Percentiles rank a stretch among this genome's conserved stretches.
Evolutionary conservation across 2,888 invertebrate species (phyloP).

Genomic region (Acleris cristana): DNA sequence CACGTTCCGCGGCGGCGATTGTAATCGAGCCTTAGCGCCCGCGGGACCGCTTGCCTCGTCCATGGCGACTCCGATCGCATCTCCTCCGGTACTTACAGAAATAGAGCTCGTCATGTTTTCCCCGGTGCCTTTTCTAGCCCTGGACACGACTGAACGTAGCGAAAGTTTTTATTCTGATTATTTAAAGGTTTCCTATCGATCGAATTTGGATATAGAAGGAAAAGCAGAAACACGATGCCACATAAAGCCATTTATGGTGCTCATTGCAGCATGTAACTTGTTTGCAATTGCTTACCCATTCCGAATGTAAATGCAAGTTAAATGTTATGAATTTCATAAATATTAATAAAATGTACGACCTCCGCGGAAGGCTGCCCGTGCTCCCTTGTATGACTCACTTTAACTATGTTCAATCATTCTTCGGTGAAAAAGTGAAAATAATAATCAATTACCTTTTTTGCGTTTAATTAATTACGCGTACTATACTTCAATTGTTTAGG

Average conservation of each 20-base stretch:
- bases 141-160: neutral
- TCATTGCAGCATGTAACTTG: slow-evolving; percentile 4
- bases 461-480: no score
- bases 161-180: neutral
- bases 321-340: slow-evolving; percentile 34
- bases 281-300: slow-evolving; percentile 21
- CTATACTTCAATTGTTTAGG: no score
- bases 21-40: neutral
- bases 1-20: slow-evolving; percentile 5
- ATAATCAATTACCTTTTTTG: neutral
- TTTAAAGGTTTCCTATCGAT: neutral
- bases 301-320: slow-evolving; percentile 25
- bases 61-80: neutral
- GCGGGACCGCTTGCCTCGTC: slow-evolving; percentile 5
- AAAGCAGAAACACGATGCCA: slow-evolving; percentile 7
- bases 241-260: slow-evolving; percentile 13
- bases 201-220: neutral
- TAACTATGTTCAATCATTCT: neutral
- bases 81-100: neutral
- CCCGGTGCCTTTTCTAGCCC: neutral
- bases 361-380: slow-evolving; percentile 7
- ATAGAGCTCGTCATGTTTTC: neutral
- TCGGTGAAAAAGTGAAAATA: neutral
- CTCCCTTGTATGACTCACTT: slow-evolving; percentile 7
- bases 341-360: slow-evolving; percentile 27